These are phyloP conservation scores for Paramacrobiotus metropolitanus DNA, from an alignment of 1,140 invertebrate genomes.

Conservation along the genomic window DNA sequence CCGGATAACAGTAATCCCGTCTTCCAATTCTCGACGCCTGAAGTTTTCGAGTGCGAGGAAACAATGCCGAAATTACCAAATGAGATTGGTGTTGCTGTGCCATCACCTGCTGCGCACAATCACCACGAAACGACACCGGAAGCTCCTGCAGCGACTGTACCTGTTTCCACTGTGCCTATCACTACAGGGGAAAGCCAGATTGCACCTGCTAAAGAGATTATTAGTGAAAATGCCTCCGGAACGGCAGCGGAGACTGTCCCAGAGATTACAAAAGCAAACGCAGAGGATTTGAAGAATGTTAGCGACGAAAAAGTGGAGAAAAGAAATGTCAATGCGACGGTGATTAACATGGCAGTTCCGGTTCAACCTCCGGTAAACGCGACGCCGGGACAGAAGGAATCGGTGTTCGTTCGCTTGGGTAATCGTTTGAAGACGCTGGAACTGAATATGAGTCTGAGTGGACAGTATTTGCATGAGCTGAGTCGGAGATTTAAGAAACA, in stretches of 20 bases:
- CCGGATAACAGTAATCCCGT: neutral
- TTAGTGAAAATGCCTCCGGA: neutral
- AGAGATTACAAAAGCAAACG: neutral
- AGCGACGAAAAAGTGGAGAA: neutral
- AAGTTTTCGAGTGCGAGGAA: neutral
- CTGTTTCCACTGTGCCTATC: no score
- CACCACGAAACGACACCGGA: neutral
- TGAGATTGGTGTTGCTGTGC: neutral
- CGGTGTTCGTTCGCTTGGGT: slow-evolving; percentile 72
- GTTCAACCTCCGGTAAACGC: slow-evolving; percentile 12
- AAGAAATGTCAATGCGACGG: neutral
- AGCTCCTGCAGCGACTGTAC: no score
- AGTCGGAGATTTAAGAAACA: slow-evolving; percentile 81
- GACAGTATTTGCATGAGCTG: slow-evolving; percentile 79
- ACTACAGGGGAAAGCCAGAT: neutral
- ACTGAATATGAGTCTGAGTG: slow-evolving; percentile 79
- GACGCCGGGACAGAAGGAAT: slow-evolving; percentile 49
- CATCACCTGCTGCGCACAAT: no score
- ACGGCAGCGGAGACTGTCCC: neutral
- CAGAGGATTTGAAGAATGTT: neutral
- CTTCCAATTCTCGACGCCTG: neutral
- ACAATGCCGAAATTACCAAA: neutral
- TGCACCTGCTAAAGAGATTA: neutral
- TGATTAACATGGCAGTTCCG: slow-evolving; percentile 6
- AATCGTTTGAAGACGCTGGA: slow-evolving; percentile 88